A percentile compares a stretch with the other conserved stretches of the same genome.
Evolutionary conservation across 1,140 invertebrate genomes (phyloP).

Genomic region (Conus betulinus): DNA sequence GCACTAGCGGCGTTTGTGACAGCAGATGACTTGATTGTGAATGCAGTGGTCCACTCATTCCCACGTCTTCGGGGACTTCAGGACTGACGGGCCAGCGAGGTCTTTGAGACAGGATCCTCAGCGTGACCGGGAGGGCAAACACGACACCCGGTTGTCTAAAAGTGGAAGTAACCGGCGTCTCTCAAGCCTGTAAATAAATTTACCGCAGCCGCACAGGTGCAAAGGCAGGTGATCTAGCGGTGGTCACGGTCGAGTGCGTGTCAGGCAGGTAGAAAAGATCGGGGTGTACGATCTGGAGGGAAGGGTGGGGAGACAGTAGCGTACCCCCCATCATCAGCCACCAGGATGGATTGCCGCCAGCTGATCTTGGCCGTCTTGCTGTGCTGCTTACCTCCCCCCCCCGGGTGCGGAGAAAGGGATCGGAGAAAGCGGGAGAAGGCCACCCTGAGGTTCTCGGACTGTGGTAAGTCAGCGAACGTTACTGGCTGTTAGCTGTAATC

Average conservation of each 20-base stretch:
- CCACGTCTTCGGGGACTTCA: no score
- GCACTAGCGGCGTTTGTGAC: no score
- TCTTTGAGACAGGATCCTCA: background rate
- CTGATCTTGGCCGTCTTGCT: conserved; percentile 29
- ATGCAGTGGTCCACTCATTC: no score
- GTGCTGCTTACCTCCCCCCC: background rate
- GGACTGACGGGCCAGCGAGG: no score
- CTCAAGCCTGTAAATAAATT: background rate
- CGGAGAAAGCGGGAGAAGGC: conserved; percentile 49
- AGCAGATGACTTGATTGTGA: no score
- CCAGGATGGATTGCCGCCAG: conserved; percentile 25
- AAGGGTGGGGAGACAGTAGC: background rate
- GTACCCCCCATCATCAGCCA: background rate
- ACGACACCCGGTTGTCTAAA: background rate
- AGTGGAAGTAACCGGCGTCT: background rate
- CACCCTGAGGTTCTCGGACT: conserved; percentile 47
- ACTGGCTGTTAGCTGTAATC: background rate
- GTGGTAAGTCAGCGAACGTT: conserved; percentile 39
- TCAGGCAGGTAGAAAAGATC: conserved; percentile 13
- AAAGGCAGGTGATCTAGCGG: background rate
- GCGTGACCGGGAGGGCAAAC: background rate
- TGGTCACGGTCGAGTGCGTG: background rate
- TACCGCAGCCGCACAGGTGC: background rate
- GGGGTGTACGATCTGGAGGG: background rate
- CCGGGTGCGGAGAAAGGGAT: background rate